phyloP scores from a whole-genome alignment of 2,797 vertebrate genomes.

The Melanotaenia boesemani region DNA sequence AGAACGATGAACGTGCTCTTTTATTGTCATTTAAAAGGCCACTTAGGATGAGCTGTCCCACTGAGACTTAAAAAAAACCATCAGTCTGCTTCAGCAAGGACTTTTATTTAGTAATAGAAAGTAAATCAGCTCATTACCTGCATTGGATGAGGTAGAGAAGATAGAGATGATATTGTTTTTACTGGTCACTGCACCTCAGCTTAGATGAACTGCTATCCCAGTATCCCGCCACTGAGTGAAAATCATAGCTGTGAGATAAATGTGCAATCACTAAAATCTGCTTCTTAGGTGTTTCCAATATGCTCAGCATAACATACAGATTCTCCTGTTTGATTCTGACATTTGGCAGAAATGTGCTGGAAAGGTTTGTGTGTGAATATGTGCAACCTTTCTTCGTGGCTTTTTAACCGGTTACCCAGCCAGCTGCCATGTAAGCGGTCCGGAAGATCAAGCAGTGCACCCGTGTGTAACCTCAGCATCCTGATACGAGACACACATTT shows the following conservation, averaged over 20 bases:
- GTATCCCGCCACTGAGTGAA: conserved; percentile 14
- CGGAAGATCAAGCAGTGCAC: neutral
- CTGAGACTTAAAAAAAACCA: conserved; percentile 11
- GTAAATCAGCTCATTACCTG: conserved; percentile 30
- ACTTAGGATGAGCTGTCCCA: conserved; percentile 5
- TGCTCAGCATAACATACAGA: neutral
- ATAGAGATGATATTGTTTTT: conserved; percentile 2
- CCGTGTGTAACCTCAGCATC: too few species aligned
- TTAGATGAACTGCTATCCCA: neutral
- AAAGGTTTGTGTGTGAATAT: neutral
- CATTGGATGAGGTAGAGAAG: conserved; percentile 22
- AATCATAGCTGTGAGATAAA: conserved; percentile 35
- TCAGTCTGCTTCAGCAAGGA: conserved; percentile 13
- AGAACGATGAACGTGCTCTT: conserved; percentile 32
- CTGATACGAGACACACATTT: neutral
- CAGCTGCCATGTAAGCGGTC: neutral
- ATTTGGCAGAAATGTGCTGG: neutral
- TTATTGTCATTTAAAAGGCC: conserved; percentile 16
- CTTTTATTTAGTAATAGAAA: conserved; percentile 21
- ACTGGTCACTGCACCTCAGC: conserved; percentile 20
- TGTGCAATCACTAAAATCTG: conserved; percentile 42
- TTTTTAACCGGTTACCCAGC: neutral
- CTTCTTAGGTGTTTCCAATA: conserved; percentile 13
- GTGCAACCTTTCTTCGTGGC: neutral
- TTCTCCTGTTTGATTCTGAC: neutral